Evolutionary conservation across 2,888 invertebrate genomes (phyloP), one percentile per base, ranked within the genome.

Genomic region (Epirrita christyi): DNA sequence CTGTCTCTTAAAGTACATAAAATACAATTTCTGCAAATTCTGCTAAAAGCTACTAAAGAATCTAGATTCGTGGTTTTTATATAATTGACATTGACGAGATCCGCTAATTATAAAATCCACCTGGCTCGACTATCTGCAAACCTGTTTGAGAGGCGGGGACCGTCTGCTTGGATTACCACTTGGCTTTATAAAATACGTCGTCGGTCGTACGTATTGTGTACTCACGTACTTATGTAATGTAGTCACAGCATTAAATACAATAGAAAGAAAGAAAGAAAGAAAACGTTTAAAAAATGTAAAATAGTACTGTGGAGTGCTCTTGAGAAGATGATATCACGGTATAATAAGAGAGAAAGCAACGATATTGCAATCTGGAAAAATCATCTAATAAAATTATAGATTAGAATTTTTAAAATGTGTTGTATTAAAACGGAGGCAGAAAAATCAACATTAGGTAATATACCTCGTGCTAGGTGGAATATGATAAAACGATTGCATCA

Each of bases 71-170:
- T 61, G 64, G 71, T 75, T 75, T 77, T 73, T 71, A 73, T 72
- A 63, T 66, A 67, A 68, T 73, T 77, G 75, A 71, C 78, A 72
- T 76, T 75, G 77, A 78, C 73, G 63, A 74, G 72, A 73, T 69
- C 67, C 74, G 65, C 68, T 70, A 73, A 77, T 73, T 72, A 72
- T 62, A 67, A 69, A 71, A 55, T 61, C 74, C 80, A 79, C 74
- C 78, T 78, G 80, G 77, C 68, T 64, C 46, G 48, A 52, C 71
- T 55, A 55, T 67, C 68, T 64, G 56, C 52, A 63, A 75, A 75
- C 72, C 61, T 50, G 71, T 73, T 72, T 70, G 65, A 64, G 64
- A 65, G 68, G 64, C 70, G 66, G 61, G 63, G 28, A 27, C n/a
- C 32, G 42, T 29, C 43, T 29, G 49, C 38, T 38, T 42, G 40